Base-by-base conservation (phyloP, 2,113 vertebrate species). In the Menidia beryllina region DNA sequence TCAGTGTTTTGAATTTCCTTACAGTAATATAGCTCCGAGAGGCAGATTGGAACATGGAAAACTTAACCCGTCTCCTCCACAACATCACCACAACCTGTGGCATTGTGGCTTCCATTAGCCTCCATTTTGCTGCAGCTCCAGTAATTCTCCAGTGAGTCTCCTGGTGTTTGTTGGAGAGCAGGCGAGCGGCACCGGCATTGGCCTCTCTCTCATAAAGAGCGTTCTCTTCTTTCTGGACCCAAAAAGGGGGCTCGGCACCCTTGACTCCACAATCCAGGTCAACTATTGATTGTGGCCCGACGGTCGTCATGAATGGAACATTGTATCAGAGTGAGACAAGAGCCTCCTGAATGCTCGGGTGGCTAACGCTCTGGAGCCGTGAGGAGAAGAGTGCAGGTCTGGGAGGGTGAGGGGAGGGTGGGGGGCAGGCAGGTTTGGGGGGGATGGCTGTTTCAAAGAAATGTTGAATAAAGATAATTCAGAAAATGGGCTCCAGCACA, bases 401-500 rank as follows among this genome's bases (percentile, higher is more conserved):
- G 14, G 3, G 49, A 38, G n/a, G 6, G 23, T 51, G 13, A 36
- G 67, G 23, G 1, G n/a, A n/a, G 47, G n/a, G 6, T 26, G 54
- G 13, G 41, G 67, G 23, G 1, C n/a, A n/a, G 41, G 21, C 10
- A 11, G 60, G 49, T 63, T 48, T n/a, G n/a, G n/a, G n/a, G n/a
- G n/a, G n/a, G 43, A 43, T 23, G 38, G 47, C 72, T 75, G 82
- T 88, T 82, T 87, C 62, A 67, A 76, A 86, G 77, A 86, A 88
- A 86, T 65, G 72, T 68, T 86, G 82, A 90, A 88, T 86, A 84
- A 85, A 92, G 86, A 91, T 87, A 87, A 91, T 90, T 91, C 85
- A 87, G 85, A 92, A 91, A 91, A 86, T 81, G 81, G 86, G 86
- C 85, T 78, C 60, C 69, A 81, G 86, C 87, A 91, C 88, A 91